Base-by-base conservation (phyloP, 2,797 vertebrate genomes). In the Sphenodon punctatus region DNA sequence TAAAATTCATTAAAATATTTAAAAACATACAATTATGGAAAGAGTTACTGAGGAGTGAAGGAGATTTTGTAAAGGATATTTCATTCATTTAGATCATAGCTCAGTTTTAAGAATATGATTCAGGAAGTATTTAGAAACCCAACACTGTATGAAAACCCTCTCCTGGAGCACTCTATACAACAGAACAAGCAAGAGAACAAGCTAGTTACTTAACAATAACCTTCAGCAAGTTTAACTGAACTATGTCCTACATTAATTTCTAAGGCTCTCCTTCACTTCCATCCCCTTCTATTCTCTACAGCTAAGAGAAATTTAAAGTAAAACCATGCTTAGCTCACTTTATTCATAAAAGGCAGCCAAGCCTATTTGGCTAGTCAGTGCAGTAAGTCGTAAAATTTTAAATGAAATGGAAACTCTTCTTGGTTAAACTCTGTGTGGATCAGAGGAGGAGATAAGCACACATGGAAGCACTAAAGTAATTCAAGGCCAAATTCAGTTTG, bases 331-430 rank as follows among this genome's bases (percentile, higher is more conserved):
- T 74, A 67, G 8, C 10, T 23, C 27, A 86, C n/a, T n/a, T n/a
- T 2, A 15, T 59, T 42, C 7, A 68, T 42, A 36, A n/a, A 49
- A 32, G 25, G 48, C 46, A 36, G 16, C 51, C 58, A 84, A 84
- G 80, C 63, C 58, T 74, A 78, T 75, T 71, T 90, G 83, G 80
- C 73, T 87, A 86, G 51, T 38, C 72, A 74, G 71, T 73, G 73
- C n/a, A 77, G 34, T 6, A 2, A 9, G 23, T 43, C 32, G n/a
- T 67, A 80, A 59, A 20, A 85, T 82, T 39, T 83, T 58, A 80
- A 74, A 70, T 78, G 53, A 82, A 68, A 61, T 0, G 0, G 7
- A 25, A 22, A 55, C 22, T 45, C 8, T 5, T 25, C 51, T 77
- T 70, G 15, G 60, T 69, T 38, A 59, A 20, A 59, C 14, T n/a